Base-by-base conservation (phyloP, 2,797 vertebrate species). In the Astyanax mexicanus region DNA sequence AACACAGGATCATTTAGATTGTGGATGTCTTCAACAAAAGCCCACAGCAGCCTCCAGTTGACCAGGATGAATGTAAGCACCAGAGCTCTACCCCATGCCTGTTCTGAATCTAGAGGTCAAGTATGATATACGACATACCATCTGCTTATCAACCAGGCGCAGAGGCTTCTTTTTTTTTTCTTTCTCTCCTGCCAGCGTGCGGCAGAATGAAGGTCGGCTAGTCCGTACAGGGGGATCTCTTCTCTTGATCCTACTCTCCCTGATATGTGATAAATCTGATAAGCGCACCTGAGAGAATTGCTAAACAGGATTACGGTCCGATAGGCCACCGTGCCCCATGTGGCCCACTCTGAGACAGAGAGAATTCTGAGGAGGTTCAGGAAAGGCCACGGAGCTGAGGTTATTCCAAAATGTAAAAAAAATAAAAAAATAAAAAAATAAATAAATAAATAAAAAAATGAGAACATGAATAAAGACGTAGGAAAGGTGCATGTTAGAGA, bases 131-230 rank as follows among this genome's bases (percentile, higher is more conserved):
- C 86, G 88, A 81, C 84, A 84, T 85, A 81, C 85, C 88, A 88
- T 84, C 82, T 89, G 90, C 89, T 93, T 92, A 93, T 93, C 90
- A 84, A 88, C 83, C 45, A 69, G 81, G 83, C 86, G 82, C 91
- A 92, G 88, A 87, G 86, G 29, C 29, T 86, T 74, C 80, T 84
- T 73, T 69, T 40, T 47, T 38, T 73, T 75, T 86, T 74, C 80
- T 84, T 73, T 69, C 40, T 47, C 38, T 73, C 75, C 75, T 77
- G 70, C 61, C 88, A 85, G 80, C 72, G 21, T 23, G 69, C n/a
- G 38, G 85, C 80, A 78, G 89, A 89, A 86, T 87, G 87, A 93
- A 92, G 92, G 90, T 92, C 89, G 91, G 85, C 67, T 80, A 86
- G 86, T 85, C 88, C 85, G 75, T 74, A 81, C 42, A 15, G 78